Conservation (phyloP, 2,113 vertebrate species). For the Otocyon megalotis region DNA sequence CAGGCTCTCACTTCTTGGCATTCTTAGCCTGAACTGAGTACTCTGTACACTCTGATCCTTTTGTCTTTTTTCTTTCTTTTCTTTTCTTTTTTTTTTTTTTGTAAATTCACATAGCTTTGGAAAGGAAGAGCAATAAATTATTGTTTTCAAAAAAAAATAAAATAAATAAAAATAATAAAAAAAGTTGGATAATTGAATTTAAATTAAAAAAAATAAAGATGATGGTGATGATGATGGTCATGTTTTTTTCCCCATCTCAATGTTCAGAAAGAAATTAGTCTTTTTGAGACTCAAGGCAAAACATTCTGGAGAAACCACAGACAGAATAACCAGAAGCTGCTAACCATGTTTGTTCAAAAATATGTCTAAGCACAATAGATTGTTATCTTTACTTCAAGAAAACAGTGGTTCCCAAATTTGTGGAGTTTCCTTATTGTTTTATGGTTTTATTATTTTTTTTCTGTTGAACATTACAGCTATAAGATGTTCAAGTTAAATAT, state of each 20-base stretch:
- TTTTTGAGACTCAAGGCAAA: background rate
- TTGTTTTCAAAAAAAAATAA: slow-evolving; percentile 70
- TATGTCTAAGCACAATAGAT: background rate
- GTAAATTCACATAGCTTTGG: slow-evolving; percentile 75
- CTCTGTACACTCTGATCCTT: slow-evolving; percentile 24
- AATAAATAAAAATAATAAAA: background rate
- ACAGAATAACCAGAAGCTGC: background rate
- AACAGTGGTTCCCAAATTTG: background rate
- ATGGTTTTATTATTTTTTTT: background rate
- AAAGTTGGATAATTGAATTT: no score
- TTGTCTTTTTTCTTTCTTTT: slow-evolving; percentile 75
- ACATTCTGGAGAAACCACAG: background rate
- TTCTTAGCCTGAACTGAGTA: slow-evolving; percentile 49
- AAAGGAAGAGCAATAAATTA: slow-evolving; percentile 85
- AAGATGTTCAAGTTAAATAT: background rate
- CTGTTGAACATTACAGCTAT: background rate
- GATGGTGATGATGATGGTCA: background rate
- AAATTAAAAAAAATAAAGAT: background rate
- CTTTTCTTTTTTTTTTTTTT: slow-evolving; percentile 78
- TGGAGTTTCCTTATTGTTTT: background rate
- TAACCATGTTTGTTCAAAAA: background rate
- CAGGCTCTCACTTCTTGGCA: background rate
- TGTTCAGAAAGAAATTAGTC: background rate
- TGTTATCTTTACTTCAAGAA: background rate
- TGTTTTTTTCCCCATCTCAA: background rate